Percentiles rank a stretch among this genome's conserved stretches.
phyloP scores from a whole-genome alignment of 2,797 vertebrate genomes.

The Mormyrus hasselquistii region DNA sequence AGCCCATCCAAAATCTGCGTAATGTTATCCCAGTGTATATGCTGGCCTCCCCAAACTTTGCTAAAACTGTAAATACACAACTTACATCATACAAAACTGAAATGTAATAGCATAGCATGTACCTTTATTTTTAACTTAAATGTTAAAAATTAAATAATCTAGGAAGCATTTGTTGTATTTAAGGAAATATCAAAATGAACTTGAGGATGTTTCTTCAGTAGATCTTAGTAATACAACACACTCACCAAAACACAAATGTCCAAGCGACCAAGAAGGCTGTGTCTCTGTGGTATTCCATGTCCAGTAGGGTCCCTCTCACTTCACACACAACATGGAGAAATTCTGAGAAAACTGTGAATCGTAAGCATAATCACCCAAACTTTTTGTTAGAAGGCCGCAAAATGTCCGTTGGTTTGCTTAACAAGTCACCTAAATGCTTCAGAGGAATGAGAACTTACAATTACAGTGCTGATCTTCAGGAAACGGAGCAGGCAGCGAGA shows the following conservation, averaged over 20 bases:
- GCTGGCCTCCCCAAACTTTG: constrained; percentile 52
- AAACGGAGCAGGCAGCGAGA: constrained; percentile 45
- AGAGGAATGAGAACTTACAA: constrained; percentile 39
- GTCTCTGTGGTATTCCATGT: not conserved
- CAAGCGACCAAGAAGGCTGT: not conserved
- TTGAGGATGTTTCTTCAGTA: not conserved
- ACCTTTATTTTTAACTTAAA: not conserved
- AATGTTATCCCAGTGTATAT: constrained; percentile 74
- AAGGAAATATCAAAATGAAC: not conserved
- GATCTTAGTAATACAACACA: not conserved
- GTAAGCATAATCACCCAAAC: not conserved
- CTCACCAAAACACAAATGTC: constrained; percentile 18
- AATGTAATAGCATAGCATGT: not conserved
- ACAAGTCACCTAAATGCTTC: constrained; percentile 33
- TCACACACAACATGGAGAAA: not conserved
- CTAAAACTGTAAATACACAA: constrained; percentile 52
- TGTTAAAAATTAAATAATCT: not conserved
- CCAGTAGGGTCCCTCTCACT: not conserved
- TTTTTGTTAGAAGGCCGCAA: constrained; percentile 1
- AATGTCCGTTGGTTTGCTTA: constrained; percentile 25
- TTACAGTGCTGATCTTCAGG: constrained; percentile 40
- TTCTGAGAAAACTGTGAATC: not conserved
- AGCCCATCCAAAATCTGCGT: constrained; percentile 81
- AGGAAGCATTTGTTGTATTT: not conserved
- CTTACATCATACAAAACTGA: not conserved